Percentiles rank a stretch among this genome's conserved stretches.
Evolutionary conservation across 2,113 vertebrate genomes (phyloP).

Genomic region (Atlantisia rogersi): DNA sequence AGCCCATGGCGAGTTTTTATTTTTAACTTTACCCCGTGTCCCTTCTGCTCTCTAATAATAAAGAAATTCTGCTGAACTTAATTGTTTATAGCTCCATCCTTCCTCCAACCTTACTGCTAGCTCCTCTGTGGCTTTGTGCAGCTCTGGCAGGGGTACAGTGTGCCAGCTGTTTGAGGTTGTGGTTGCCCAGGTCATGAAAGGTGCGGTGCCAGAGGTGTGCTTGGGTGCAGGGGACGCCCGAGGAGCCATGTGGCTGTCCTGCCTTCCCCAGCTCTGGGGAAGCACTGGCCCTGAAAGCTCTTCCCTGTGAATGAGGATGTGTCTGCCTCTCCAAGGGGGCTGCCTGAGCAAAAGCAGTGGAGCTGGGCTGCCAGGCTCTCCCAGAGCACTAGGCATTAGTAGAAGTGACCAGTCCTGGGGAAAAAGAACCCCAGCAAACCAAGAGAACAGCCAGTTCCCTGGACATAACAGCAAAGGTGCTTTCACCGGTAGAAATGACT

Average conservation of each 20-base stretch:
- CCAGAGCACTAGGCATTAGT: not conserved
- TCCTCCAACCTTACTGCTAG: not conserved
- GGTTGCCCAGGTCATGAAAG: not conserved
- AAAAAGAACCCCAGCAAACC: not conserved
- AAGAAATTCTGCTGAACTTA: not conserved
- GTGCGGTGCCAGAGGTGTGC: not conserved
- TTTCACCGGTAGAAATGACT: not conserved
- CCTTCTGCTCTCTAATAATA: not conserved
- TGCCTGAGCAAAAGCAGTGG: accelerated
- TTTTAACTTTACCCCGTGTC: not conserved
- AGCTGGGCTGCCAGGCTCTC: not conserved
- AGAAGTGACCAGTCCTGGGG: not conserved
- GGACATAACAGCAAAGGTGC: not conserved
- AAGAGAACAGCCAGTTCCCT: not conserved
- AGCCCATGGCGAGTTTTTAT: not conserved
- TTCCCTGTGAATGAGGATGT: accelerated
- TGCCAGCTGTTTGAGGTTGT: not conserved
- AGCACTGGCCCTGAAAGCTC: not conserved
- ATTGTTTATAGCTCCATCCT: not conserved
- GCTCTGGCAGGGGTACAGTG: not conserved
- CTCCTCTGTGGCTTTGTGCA: not conserved
- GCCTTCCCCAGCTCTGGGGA: not conserved
- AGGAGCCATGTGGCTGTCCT: not conserved
- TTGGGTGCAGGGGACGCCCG: not conserved
- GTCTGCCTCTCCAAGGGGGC: not conserved